A percentile compares a stretch with the other conserved stretches of the same genome.
Conservation (phyloP, 2,113 vertebrate genomes). For the Paedocypris sp. region DNA sequence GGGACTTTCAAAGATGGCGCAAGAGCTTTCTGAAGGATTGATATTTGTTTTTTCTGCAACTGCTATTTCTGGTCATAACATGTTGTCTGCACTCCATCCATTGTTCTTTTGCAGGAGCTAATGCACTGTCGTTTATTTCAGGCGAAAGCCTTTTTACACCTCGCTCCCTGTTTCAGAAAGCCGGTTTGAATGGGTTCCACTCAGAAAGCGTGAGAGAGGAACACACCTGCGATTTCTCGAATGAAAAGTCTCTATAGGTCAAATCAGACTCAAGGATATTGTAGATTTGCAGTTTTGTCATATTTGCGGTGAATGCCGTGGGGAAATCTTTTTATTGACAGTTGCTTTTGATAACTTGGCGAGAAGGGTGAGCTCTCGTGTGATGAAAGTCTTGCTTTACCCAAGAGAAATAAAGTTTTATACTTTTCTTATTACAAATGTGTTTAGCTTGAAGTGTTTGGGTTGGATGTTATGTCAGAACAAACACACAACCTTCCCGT, state of each 20-base stretch:
- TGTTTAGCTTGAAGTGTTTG: neutral
- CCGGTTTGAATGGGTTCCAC: neutral
- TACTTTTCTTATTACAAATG: conserved; percentile 7
- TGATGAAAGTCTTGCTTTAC: conserved; percentile 3
- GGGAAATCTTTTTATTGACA: conserved; percentile 19
- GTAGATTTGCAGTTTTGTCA: conserved; percentile 10
- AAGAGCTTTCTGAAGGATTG: neutral
- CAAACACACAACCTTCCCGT: no score
- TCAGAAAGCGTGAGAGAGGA: neutral
- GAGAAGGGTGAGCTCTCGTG: neutral
- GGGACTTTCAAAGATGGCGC: neutral
- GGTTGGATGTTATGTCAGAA: no score
- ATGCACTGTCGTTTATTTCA: neutral
- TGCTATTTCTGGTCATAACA: conserved; percentile 20
- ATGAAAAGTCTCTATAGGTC: conserved; percentile 1
- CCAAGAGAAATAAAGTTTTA: neutral
- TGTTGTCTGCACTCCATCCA: conserved; percentile 17
- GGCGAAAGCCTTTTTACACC: conserved; percentile 27
- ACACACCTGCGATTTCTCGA: conserved; percentile 17
- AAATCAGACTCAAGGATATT: neutral
- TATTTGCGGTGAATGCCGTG: conserved; percentile 18
- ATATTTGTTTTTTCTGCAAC: no score
- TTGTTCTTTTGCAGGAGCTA: conserved; percentile 4
- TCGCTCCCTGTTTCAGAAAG: conserved; percentile 1
- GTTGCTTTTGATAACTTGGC: conserved; percentile 6